Percentiles rank a stretch among this genome's conserved stretches.
These are phyloP conservation scores for Turnix velox DNA, from an alignment of 2,113 vertebrate species.

Conservation along the genomic window DNA sequence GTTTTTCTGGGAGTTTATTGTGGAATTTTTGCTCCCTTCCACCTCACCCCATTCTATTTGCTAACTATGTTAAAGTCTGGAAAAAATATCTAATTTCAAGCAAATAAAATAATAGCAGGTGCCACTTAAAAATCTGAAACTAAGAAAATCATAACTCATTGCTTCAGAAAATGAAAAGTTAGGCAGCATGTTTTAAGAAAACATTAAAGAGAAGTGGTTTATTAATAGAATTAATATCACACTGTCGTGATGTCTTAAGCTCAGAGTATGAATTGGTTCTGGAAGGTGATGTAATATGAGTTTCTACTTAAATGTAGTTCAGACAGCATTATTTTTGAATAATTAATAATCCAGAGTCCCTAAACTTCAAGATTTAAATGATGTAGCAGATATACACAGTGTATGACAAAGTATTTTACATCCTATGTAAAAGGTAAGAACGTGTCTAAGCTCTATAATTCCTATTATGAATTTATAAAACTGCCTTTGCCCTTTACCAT, in stretches of 20 bases:
- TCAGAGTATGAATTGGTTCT: background rate
- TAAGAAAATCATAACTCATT: background rate
- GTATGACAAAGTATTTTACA: background rate
- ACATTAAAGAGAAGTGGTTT: background rate
- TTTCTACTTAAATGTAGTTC: background rate
- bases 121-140: slow-evolving; percentile 40
- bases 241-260: background rate
- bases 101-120: slow-evolving; percentile 29
- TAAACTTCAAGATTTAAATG: background rate
- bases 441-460: background rate
- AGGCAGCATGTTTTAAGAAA: background rate
- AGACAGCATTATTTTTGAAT: background rate
- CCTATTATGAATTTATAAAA: background rate
- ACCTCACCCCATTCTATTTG: slow-evolving; percentile 59
- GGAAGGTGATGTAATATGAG: background rate
- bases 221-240: background rate
- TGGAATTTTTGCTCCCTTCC: slow-evolving; percentile 64
- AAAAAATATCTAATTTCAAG: slow-evolving; percentile 59
- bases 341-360: background rate
- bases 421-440: background rate
- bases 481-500: background rate
- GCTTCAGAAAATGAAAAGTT: slow-evolving; percentile 12
- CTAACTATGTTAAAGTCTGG: slow-evolving; percentile 42
- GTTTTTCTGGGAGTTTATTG: slow-evolving; percentile 50
- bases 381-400: background rate